phyloP scores from a whole-genome alignment of 2,888 invertebrate genomes.

The Cryptocheilus praepositus region DNA sequence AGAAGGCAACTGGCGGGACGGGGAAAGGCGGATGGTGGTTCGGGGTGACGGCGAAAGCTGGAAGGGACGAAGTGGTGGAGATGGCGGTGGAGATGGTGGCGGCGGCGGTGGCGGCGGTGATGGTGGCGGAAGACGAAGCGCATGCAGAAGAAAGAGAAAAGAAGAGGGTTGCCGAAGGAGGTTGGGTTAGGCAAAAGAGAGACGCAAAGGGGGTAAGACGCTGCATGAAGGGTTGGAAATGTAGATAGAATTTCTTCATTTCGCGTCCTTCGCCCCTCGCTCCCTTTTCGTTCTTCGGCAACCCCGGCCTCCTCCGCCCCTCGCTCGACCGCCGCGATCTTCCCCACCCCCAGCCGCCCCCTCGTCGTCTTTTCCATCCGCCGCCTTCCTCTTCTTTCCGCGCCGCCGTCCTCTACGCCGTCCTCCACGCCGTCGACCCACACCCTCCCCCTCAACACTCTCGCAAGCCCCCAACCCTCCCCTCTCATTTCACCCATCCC shows the following conservation, averaged over 20 bases:
- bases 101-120: constrained; percentile 43
- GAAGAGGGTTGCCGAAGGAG: constrained; percentile 52
- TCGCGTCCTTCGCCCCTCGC: constrained; percentile 74
- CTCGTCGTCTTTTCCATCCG: constrained; percentile 35
- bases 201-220: constrained; percentile 69
- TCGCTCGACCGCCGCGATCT: constrained; percentile 38
- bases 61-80: constrained; percentile 51
- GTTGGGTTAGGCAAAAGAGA: constrained; percentile 45
- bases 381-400: constrained; percentile 54
- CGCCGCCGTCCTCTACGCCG: constrained; percentile 44
- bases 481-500: constrained; percentile 71
- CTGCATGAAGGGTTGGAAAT: constrained; percentile 77
- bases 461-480: constrained; percentile 58
- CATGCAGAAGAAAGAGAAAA: constrained; percentile 54
- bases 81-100: constrained; percentile 46
- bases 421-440: constrained; percentile 46
- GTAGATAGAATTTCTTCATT: constrained; percentile 81
- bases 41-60: constrained; percentile 40
- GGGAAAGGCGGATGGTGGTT: constrained; percentile 23
- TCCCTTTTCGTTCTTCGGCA: constrained; percentile 61
- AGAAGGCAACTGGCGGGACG: constrained; percentile 47
- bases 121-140: constrained; percentile 43
- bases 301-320: constrained; percentile 70
- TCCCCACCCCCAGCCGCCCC: constrained; percentile 26
- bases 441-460: constrained; percentile 51